phyloP scores from a whole-genome alignment of 2,888 invertebrate genomes.

The Trichogramma dendrolimi region DNA sequence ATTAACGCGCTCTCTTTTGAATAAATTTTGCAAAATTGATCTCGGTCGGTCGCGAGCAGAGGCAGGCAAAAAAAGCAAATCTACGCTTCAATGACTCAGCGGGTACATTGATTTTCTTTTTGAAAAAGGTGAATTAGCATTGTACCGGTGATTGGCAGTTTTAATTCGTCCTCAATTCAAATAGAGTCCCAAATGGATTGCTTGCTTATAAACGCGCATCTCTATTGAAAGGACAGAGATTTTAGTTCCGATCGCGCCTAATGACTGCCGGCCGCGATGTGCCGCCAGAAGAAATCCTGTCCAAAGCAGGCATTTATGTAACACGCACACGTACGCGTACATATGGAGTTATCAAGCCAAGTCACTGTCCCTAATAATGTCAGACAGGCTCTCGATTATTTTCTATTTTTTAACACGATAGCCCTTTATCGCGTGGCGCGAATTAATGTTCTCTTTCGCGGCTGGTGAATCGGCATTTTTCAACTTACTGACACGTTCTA shows the following conservation, averaged over 20 bases:
- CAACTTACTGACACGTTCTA: conserved; percentile 28
- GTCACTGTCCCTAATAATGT: conserved; percentile 49
- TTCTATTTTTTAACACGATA: not conserved
- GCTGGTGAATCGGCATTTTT: conserved; percentile 26
- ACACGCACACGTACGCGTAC: not conserved
- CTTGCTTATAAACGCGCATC: no score
- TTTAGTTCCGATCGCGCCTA: conserved; percentile 8
- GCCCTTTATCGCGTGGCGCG: conserved; percentile 3
- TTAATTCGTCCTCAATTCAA: conserved; percentile 8
- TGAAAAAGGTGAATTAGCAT: conserved; percentile 12
- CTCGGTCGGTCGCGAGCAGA: no score
- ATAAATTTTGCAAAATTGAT: no score
- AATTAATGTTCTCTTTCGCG: conserved; percentile 10
- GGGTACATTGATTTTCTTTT: not conserved
- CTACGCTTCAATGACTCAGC: no score
- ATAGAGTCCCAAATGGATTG: no score
- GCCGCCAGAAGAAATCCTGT: not conserved
- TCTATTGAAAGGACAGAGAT: conserved; percentile 8
- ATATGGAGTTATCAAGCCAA: conserved; percentile 31
- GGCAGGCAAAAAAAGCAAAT: no score
- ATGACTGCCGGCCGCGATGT: conserved; percentile 12
- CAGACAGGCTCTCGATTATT: conserved; percentile 21
- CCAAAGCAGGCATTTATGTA: not conserved
- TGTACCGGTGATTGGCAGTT: conserved; percentile 27
- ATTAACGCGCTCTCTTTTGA: no score